Evolutionary conservation across 1,140 invertebrate species (phyloP).

Genomic region (Tetraneura akinire): DNA sequence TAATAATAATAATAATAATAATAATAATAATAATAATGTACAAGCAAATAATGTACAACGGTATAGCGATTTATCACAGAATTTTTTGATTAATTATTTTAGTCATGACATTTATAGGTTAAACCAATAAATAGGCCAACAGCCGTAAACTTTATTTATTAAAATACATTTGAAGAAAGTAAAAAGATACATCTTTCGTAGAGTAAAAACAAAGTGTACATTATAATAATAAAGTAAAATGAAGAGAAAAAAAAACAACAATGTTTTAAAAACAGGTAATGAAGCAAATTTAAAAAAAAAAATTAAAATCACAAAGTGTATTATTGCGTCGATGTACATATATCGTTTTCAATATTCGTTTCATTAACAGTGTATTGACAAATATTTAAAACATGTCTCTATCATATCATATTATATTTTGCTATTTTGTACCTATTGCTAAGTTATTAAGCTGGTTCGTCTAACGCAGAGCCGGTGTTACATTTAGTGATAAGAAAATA

Average conservation of each 20-base stretch:
- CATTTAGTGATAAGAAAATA: too few species aligned
- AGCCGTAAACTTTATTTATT: neutral
- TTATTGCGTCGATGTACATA: conserved; percentile 6
- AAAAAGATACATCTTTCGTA: neutral
- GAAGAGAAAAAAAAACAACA: conserved; percentile 8
- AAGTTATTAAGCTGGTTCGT: neutral
- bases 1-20: conserved; percentile 28
- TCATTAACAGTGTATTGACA: neutral
- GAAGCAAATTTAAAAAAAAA: conserved; percentile 8
- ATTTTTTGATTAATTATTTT: conserved; percentile 49
- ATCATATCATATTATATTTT: neutral
- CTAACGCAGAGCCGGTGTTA: neutral
- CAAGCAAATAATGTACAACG: conserved; percentile 45
- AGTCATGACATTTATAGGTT: conserved; percentile 35
- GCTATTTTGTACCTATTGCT: neutral
- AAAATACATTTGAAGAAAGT: conserved; percentile 16
- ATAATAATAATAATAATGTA: conserved; percentile 30
- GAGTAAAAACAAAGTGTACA: neutral
- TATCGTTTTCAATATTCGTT: neutral
- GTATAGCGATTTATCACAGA: conserved; percentile 43
- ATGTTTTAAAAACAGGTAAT: neutral
- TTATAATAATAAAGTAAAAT: conserved; percentile 7
- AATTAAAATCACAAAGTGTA: too few species aligned
- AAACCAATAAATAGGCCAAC: conserved; percentile 20
- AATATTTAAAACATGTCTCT: conserved; percentile 11